Percentiles rank a stretch among this genome's conserved stretches.
Evolutionary conservation across 2,888 invertebrate genomes (phyloP).

Genomic region (Plagodis dolabraria): DNA sequence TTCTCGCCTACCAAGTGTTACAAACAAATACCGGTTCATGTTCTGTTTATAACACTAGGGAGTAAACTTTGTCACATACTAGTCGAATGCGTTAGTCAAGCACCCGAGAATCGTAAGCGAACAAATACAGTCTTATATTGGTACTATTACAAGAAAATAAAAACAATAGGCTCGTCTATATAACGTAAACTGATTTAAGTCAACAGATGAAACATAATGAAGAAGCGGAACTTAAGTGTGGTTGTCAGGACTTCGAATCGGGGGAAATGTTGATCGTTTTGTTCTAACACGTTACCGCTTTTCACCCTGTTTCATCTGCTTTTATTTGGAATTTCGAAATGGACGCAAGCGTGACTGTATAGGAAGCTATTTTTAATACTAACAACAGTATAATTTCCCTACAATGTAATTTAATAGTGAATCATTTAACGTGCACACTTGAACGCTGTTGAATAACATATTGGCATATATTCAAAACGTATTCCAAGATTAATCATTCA

Average conservation of each 20-base stretch:
- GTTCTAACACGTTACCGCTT: no score
- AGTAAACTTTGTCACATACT: slow-evolving; percentile 38
- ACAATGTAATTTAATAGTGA: slow-evolving; percentile 42
- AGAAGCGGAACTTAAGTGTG: neutral
- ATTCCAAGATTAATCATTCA: slow-evolving; percentile 24
- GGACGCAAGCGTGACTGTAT: slow-evolving; percentile 69
- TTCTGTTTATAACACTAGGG: slow-evolving; percentile 9
- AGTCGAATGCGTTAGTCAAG: slow-evolving; percentile 39
- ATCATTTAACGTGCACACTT: slow-evolving; percentile 42
- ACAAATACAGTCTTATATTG: slow-evolving; percentile 56
- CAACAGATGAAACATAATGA: neutral
- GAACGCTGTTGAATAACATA: slow-evolving; percentile 42
- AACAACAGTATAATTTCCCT: slow-evolving; percentile 59
- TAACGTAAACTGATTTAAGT: slow-evolving; percentile 14
- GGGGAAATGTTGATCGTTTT: no score
- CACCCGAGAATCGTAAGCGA: slow-evolving; percentile 47
- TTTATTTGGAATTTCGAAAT: slow-evolving; percentile 22
- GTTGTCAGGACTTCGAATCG: no score
- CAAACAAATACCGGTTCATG: neutral
- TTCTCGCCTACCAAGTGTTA: slow-evolving; percentile 11
- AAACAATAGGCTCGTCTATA: slow-evolving; percentile 18
- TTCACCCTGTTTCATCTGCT: neutral
- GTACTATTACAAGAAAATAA: slow-evolving; percentile 42
- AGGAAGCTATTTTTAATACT: slow-evolving; percentile 55
- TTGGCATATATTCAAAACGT: slow-evolving; percentile 36